A percentile compares a stretch with the other conserved stretches of the same genome.
Conservation (phyloP, 92 coral and sea anemone species). For the Actinernus sp. region DNA sequence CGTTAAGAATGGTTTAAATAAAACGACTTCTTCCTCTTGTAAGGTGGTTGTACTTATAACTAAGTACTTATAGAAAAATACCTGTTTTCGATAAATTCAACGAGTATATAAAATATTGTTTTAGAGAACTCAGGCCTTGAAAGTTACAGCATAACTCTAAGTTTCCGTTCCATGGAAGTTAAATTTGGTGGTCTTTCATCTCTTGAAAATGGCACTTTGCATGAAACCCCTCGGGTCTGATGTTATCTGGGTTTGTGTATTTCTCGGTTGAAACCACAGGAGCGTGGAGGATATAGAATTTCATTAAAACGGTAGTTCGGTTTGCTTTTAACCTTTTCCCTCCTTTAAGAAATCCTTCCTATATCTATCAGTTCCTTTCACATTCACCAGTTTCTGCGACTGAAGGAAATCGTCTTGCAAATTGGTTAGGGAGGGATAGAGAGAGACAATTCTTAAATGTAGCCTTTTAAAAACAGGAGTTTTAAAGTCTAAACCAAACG, state of each 20-base stretch:
- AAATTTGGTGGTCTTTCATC: conserved; percentile 24
- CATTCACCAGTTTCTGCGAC: not conserved
- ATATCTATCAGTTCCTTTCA: no score
- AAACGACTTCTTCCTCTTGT: not conserved
- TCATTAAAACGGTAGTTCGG: not conserved
- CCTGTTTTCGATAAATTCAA: no score
- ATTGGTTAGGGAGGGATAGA: no score
- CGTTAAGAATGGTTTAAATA: not conserved
- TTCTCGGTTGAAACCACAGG: conserved; percentile 14
- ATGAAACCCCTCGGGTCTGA: conserved; percentile 21
- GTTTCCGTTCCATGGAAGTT: not conserved
- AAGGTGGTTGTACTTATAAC: not conserved
- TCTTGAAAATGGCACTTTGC: conserved; percentile 34
- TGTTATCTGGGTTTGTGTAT: conserved; percentile 37
- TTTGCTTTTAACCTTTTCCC: conserved; percentile 3
- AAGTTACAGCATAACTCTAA: not conserved
- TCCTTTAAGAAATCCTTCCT: not conserved
- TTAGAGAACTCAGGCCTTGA: no score
- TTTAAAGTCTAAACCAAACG: not conserved
- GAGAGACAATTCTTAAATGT: not conserved
- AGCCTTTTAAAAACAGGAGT: no score
- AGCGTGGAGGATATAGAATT: not conserved
- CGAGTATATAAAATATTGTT: no score
- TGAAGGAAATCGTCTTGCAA: no score
- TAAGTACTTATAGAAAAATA: no score